Conservation (phyloP, 2,797 vertebrate species). For the Oreonectes daqikongensis region DNA sequence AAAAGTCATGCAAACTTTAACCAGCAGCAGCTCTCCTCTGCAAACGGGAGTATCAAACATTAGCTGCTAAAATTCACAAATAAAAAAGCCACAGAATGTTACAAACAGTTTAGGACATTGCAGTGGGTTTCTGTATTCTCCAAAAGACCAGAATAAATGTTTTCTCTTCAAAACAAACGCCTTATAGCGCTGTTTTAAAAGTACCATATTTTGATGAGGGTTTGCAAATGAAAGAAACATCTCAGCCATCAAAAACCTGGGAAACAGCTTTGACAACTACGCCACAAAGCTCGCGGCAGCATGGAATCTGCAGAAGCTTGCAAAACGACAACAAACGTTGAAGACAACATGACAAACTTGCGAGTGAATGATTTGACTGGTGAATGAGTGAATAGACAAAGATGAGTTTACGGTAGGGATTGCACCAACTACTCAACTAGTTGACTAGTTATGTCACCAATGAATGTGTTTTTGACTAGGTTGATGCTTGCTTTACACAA, state of each 20-base stretch:
- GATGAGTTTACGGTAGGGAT: conserved; percentile 43
- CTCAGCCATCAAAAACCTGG: background rate
- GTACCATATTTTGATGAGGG: background rate
- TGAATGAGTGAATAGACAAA: conserved; percentile 56
- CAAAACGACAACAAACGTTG: conserved; percentile 54
- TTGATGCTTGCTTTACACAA: background rate
- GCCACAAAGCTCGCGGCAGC: conserved; percentile 55
- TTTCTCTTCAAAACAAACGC: conserved; percentile 32
- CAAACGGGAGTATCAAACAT: conserved; percentile 31
- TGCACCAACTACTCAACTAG: conserved; percentile 14
- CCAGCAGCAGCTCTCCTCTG: conserved; percentile 40
- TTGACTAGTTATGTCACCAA: conserved; percentile 7
- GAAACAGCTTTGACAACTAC: conserved; percentile 41
- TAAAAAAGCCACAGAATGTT: conserved; percentile 44
- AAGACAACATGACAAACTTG: conserved; percentile 53
- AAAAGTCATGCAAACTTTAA: conserved; percentile 57
- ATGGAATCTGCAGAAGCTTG: conserved; percentile 63
- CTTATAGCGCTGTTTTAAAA: conserved; percentile 3
- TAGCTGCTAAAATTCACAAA: conserved; percentile 37
- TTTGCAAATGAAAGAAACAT: conserved; percentile 19
- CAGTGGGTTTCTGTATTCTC: conserved; percentile 9
- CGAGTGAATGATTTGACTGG: conserved; percentile 51
- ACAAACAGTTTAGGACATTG: conserved; percentile 29
- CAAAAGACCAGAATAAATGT: conserved; percentile 10
- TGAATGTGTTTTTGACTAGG: background rate